Conservation (phyloP, 2,888 invertebrate species). For the Leptopterna dolabrata region DNA sequence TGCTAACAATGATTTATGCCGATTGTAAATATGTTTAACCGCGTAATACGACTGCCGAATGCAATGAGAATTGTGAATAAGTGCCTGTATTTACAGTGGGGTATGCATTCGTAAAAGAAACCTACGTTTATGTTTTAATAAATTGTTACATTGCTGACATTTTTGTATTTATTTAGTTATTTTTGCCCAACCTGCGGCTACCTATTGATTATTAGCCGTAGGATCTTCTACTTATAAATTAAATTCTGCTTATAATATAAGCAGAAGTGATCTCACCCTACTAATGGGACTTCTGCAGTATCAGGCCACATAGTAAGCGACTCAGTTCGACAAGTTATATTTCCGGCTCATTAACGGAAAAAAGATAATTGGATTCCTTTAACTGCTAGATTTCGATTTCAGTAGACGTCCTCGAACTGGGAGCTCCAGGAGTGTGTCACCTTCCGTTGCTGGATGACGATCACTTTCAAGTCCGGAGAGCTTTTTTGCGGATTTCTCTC, state of each 20-base stretch:
- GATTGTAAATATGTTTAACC: background rate
- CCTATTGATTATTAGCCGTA: no score
- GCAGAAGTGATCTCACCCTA: no score
- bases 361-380: background rate
- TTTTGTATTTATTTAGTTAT: no score
- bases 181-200: no score
- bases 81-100: background rate
- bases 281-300: no score
- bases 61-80: background rate
- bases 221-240: no score
- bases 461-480: background rate
- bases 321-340: background rate
- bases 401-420: background rate
- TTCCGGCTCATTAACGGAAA: background rate
- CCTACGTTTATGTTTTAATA: background rate
- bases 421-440: conserved; percentile 25
- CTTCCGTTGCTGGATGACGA: conserved; percentile 11
- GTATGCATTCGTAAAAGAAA: background rate
- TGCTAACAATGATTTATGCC: no score
- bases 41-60: background rate
- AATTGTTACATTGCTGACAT: background rate
- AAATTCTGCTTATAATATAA: no score
- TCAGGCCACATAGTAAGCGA: no score
- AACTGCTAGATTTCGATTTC: background rate
- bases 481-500: no score